A percentile compares a stretch with the other conserved stretches of the same genome.
These are phyloP conservation scores for Drosophila nikananu DNA, from an alignment of 1,140 invertebrate species.

Conservation along the genomic window DNA sequence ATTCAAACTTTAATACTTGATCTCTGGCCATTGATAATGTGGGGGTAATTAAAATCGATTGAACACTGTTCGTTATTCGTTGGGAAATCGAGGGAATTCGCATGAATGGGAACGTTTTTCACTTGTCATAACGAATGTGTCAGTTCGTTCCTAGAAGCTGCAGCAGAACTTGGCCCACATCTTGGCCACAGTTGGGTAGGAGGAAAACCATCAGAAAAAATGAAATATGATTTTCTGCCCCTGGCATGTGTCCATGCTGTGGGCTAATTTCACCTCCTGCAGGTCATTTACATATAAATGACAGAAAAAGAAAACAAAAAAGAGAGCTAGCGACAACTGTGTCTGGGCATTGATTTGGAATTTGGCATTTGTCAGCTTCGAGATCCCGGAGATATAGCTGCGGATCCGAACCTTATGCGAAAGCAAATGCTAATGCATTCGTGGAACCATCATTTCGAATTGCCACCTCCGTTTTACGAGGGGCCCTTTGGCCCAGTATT, in stretches of 20 bases:
- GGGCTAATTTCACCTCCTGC: conserved; percentile 43
- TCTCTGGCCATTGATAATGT: conserved; percentile 54
- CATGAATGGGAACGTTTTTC: conserved; percentile 17
- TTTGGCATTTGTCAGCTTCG: conserved; percentile 50
- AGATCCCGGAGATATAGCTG: background rate
- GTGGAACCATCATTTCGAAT: conserved; percentile 39
- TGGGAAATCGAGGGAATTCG: conserved; percentile 8
- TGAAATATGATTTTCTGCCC: conserved; percentile 67
- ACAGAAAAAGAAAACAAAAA: conserved; percentile 39
- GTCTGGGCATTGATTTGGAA: conserved; percentile 60
- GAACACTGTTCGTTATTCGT: conserved; percentile 1
- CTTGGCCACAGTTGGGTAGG: conserved; percentile 18
- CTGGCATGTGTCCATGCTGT: conserved; percentile 43
- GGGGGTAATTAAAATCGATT: conserved; percentile 70
- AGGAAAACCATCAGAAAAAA: background rate
- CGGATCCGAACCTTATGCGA: conserved; percentile 9
- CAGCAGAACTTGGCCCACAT: conserved; percentile 2
- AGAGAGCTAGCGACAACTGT: conserved; percentile 10
- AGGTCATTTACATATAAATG: conserved; percentile 79
- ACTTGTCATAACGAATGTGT: conserved; percentile 43
- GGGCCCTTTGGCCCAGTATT: conserved; percentile 17
- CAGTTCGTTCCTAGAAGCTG: conserved; percentile 1
- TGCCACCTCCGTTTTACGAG: conserved; percentile 46
- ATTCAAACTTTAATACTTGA: conserved; percentile 61
- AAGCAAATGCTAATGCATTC: conserved; percentile 55